A percentile compares a stretch with the other conserved stretches of the same genome.
phyloP scores from a whole-genome alignment of 2,113 vertebrate species.

The Gobius niger region DNA sequence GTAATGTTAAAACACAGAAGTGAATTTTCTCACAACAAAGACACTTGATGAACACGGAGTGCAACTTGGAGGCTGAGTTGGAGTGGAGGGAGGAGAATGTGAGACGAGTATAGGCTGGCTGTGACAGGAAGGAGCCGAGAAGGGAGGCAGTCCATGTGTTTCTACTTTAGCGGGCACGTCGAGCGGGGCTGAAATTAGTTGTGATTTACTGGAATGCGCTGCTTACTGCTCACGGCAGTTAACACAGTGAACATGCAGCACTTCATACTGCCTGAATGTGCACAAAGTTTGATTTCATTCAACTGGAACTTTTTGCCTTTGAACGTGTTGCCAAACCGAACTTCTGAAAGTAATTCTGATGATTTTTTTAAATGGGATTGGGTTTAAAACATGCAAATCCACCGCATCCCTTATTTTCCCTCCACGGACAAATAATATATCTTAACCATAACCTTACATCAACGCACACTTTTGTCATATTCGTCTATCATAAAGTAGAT shows the following conservation, averaged over 20 bases:
- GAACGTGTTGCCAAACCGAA: slow-evolving; percentile 6
- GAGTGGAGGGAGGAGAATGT: slow-evolving; percentile 25
- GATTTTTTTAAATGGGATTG: background rate
- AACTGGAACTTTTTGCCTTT: background rate
- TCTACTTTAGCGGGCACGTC: slow-evolving; percentile 72
- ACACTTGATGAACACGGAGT: slow-evolving; percentile 12
- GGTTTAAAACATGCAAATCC: no score
- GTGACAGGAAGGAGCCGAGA: slow-evolving; percentile 56
- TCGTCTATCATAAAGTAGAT: slow-evolving; percentile 33
- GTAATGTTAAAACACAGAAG: background rate
- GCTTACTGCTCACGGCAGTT: slow-evolving; percentile 52
- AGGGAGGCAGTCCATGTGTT: slow-evolving; percentile 71
- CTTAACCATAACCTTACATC: slow-evolving; percentile 3
- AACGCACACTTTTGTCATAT: slow-evolving; percentile 36
- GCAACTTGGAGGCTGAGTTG: slow-evolving; percentile 9
- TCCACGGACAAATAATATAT: no score
- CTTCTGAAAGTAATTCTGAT: slow-evolving; percentile 12
- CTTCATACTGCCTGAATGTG: background rate
- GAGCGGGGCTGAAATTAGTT: slow-evolving; percentile 71
- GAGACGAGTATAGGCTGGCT: slow-evolving; percentile 56
- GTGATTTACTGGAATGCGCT: slow-evolving; percentile 73
- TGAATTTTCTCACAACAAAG: background rate
- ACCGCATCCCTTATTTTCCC: no score
- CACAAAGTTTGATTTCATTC: background rate
- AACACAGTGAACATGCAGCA: slow-evolving; percentile 32